A percentile compares a stretch with the other conserved stretches of the same genome.
These are phyloP conservation scores for Oryzias sinensis DNA, from an alignment of 2,797 vertebrate genomes.

Conservation along the genomic window DNA sequence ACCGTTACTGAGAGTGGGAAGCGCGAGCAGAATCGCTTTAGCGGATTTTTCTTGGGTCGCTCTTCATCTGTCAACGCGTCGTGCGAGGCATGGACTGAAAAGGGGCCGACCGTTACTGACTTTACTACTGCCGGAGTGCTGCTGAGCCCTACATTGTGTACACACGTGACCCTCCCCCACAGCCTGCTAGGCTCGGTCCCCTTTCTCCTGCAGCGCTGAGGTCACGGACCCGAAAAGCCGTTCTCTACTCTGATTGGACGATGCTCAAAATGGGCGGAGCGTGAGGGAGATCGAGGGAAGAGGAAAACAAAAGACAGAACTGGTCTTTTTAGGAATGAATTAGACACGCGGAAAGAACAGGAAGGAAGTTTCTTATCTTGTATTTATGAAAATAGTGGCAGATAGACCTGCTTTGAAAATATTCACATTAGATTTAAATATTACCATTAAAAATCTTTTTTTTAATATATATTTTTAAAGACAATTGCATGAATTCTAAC, in stretches of 20 bases:
- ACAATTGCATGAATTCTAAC: too few relatives aligned
- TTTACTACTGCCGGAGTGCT: constrained; percentile 76
- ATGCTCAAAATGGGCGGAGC: constrained; percentile 47
- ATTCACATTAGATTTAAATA: too few relatives aligned
- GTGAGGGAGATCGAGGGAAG: constrained; percentile 7
- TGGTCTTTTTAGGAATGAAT: neutral
- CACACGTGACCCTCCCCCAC: constrained; percentile 85
- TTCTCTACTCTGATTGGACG: constrained; percentile 59
- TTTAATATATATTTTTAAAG: too few relatives aligned
- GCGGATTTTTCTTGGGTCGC: constrained; percentile 15
- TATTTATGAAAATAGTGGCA: too few relatives aligned
- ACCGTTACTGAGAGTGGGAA: constrained; percentile 2
- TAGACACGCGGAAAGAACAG: neutral
- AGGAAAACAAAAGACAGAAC: neutral
- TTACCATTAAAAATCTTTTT: too few relatives aligned
- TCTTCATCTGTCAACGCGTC: constrained; percentile 57
- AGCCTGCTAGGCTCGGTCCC: constrained; percentile 17
- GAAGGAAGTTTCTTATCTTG: neutral
- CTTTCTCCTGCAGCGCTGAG: constrained; percentile 10
- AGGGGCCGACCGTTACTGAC: constrained; percentile 58
- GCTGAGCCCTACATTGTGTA: constrained; percentile 71
- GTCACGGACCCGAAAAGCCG: constrained; percentile 42
- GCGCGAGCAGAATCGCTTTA: neutral
- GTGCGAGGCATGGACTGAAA: constrained; percentile 62
- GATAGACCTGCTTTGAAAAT: too few relatives aligned